phyloP scores from a whole-genome alignment of 2,797 vertebrate species.

The Synaphobranchus kaupii region DNA sequence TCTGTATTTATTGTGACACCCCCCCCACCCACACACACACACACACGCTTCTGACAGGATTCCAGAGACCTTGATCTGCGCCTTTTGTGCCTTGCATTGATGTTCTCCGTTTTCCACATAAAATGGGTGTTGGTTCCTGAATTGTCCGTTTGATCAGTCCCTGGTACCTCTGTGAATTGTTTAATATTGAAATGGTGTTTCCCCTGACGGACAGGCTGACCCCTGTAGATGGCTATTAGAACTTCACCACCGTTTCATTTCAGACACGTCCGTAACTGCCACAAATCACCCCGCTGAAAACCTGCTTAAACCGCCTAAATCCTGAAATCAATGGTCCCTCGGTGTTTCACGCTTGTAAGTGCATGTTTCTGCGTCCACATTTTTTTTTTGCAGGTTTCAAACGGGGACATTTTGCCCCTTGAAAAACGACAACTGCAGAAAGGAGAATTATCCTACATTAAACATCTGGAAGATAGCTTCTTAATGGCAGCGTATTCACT shows the following conservation, averaged over 20 bases:
- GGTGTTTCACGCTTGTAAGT: background rate
- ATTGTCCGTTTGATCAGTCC: background rate
- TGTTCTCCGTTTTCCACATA: background rate
- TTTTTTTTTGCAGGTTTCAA: background rate
- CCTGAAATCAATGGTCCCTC: background rate
- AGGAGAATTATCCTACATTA: background rate
- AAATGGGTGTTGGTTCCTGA: background rate
- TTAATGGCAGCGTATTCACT: background rate
- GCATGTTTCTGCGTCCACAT: background rate
- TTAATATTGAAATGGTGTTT: background rate
- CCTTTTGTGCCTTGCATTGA: background rate
- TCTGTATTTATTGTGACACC: too few relatives aligned
- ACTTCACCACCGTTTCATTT: background rate
- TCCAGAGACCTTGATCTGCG: background rate
- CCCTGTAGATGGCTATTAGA: background rate
- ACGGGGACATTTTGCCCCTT: background rate
- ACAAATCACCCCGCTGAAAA: background rate
- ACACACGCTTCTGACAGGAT: background rate
- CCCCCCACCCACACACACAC: too few relatives aligned
- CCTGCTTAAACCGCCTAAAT: background rate
- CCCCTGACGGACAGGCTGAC: background rate
- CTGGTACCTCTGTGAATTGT: background rate
- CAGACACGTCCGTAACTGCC: background rate
- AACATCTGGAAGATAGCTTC: background rate
- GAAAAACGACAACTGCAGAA: background rate